A percentile compares a stretch with the other conserved stretches of the same genome.
phyloP scores from a whole-genome alignment of 2,888 invertebrate species.

The Lasiommata megera region DNA sequence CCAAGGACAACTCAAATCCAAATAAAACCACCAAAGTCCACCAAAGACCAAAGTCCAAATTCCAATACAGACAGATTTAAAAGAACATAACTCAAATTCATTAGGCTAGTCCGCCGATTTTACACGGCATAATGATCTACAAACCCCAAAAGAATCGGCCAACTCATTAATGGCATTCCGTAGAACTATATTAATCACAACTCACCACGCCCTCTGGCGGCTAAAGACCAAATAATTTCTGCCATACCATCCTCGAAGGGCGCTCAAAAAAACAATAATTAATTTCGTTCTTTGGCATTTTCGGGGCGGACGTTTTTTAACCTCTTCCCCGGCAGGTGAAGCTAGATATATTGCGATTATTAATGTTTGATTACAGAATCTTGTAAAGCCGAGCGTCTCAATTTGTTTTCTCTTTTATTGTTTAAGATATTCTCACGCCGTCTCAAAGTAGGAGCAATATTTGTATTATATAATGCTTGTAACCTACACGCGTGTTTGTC shows the following conservation, averaged over 20 bases:
- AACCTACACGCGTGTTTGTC: no score
- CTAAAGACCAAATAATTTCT: slow-evolving; percentile 80
- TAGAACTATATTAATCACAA: slow-evolving; percentile 77
- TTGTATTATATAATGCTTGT: no score
- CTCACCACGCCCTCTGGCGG: slow-evolving; percentile 69
- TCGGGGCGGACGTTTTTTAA: slow-evolving; percentile 52
- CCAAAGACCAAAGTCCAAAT: slow-evolving; percentile 9
- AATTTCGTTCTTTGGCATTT: slow-evolving; percentile 70
- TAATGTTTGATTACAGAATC: slow-evolving; percentile 38
- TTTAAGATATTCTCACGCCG: slow-evolving; percentile 11
- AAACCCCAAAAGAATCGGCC: slow-evolving; percentile 42
- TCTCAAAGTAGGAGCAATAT: no score
- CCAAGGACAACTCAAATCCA: not conserved
- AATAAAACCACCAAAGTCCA: slow-evolving; percentile 1
- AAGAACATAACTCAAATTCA: slow-evolving; percentile 29
- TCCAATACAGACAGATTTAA: slow-evolving; percentile 19
- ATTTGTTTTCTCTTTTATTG: slow-evolving; percentile 36
- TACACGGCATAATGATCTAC: slow-evolving; percentile 32
- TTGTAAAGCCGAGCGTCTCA: slow-evolving; percentile 30
- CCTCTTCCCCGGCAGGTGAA: slow-evolving; percentile 56
- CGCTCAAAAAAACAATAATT: slow-evolving; percentile 67
- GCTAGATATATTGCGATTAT: slow-evolving; percentile 55
- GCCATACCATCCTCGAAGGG: slow-evolving; percentile 64
- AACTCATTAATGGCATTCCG: slow-evolving; percentile 73
- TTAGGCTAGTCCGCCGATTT: slow-evolving; percentile 25